Percentiles rank a stretch among this genome's conserved stretches.
These are phyloP conservation scores for Noctua janthe DNA, from an alignment of 2,888 invertebrate genomes.

Conservation along the genomic window DNA sequence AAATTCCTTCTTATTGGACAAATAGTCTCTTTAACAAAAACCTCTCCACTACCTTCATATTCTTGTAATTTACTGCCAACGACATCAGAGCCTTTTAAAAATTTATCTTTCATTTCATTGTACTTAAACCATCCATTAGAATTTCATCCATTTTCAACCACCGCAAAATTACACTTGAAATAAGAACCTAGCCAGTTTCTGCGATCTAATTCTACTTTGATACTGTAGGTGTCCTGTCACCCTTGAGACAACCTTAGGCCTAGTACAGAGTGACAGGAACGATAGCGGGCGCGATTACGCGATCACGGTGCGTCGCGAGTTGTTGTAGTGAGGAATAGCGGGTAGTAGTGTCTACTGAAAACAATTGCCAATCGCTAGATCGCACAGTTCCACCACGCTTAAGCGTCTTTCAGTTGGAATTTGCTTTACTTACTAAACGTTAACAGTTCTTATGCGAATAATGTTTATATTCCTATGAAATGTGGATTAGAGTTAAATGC, in stretches of 20 bases:
- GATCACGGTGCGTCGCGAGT: neutral
- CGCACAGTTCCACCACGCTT: neutral
- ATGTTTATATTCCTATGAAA: neutral
- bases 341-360: neutral
- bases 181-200: conserved; percentile 36
- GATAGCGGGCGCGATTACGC: neutral
- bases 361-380: neutral
- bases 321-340: neutral
- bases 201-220: conserved; percentile 36
- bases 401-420: neutral
- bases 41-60: neutral
- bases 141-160: conserved; percentile 33
- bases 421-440: neutral
- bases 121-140: conserved; percentile 32
- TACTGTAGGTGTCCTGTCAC: conserved; percentile 33
- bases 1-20: neutral
- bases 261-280: neutral
- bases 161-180: conserved; percentile 34
- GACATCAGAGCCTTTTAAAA: conserved; percentile 31
- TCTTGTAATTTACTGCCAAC: conserved; percentile 9
- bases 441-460: neutral
- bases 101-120: conserved; percentile 30
- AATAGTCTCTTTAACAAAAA: neutral
- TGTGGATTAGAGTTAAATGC: neutral
- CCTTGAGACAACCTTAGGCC: conserved; percentile 67